These are phyloP conservation scores for Gavialis gangeticus DNA, from an alignment of 2,113 vertebrate species.

Conservation along the genomic window DNA sequence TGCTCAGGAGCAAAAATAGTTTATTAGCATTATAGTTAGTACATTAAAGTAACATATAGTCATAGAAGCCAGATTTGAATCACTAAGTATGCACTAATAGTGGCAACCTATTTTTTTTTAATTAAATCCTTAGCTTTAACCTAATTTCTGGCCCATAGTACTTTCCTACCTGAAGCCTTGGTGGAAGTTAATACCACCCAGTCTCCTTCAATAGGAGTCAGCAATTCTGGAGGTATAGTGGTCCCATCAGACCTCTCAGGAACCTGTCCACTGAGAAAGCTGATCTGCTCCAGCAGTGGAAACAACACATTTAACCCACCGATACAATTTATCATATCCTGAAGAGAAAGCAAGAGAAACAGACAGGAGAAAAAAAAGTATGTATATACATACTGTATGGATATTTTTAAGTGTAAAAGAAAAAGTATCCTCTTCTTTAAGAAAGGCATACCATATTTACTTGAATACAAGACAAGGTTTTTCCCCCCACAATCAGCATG, in stretches of 20 bases:
- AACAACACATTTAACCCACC: constrained; percentile 92
- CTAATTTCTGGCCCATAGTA: not conserved
- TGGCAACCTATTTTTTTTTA: not conserved
- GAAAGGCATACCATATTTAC: rapidly evolving
- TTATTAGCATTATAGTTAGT: not conserved
- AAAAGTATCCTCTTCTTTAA: not conserved
- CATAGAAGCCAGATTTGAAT: not conserved
- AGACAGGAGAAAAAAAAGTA: not conserved
- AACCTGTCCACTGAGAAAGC: constrained; percentile 75
- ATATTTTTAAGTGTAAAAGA: not conserved
- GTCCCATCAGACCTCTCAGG: constrained; percentile 82
- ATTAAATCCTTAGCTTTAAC: not conserved
- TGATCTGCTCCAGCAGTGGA: constrained; percentile 93
- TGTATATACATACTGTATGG: not conserved
- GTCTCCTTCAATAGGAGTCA: constrained; percentile 89
- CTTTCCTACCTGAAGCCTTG: constrained; percentile 90
- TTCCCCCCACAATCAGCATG: too few relatives aligned
- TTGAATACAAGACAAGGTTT: not conserved
- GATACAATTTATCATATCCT: constrained; percentile 97
- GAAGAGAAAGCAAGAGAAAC: constrained; percentile 32
- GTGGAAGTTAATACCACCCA: constrained; percentile 90
- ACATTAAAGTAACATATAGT: not conserved
- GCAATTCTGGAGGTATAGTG: constrained; percentile 81
- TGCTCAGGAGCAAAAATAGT: not conserved
- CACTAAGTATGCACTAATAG: not conserved